Evolutionary conservation across 2,797 vertebrate species (phyloP).

Genomic region (Paguma larvata): DNA sequence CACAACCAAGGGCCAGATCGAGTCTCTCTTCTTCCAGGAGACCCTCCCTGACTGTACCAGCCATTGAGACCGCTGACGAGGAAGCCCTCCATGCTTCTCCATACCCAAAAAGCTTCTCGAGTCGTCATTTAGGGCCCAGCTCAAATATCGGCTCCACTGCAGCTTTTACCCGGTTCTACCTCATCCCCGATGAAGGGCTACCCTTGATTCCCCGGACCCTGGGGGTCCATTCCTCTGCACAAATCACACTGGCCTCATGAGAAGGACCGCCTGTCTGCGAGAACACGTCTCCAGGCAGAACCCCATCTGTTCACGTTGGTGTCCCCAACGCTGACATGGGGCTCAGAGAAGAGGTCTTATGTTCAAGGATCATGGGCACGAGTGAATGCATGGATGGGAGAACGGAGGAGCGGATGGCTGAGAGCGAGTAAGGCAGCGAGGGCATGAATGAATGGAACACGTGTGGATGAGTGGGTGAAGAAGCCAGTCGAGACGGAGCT

Average conservation of each 20-base stretch:
- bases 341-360: not conserved
- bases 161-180: not conserved
- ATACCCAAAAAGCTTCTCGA: not conserved
- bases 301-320: not conserved
- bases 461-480: not conserved
- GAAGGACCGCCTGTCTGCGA: not conserved
- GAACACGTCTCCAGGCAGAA: not conserved
- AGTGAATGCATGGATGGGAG: not conserved
- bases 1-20: not conserved
- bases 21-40: conserved; percentile 23
- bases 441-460: not conserved
- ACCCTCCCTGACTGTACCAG: not conserved
- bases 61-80: not conserved
- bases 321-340: not conserved
- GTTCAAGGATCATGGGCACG: not conserved
- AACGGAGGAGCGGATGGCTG: not conserved
- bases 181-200: not conserved
- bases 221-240: conserved; percentile 73
- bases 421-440: not conserved
- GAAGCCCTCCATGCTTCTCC: not conserved
- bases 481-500: no score
- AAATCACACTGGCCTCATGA: not conserved
- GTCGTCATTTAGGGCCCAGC: not conserved
- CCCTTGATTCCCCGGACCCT: conserved; percentile 85
- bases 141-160: not conserved